A percentile compares a stretch with the other conserved stretches of the same genome.
Evolutionary conservation across 2,797 vertebrate genomes (phyloP).

Genomic region (Paramormyrops hopkinsi): DNA sequence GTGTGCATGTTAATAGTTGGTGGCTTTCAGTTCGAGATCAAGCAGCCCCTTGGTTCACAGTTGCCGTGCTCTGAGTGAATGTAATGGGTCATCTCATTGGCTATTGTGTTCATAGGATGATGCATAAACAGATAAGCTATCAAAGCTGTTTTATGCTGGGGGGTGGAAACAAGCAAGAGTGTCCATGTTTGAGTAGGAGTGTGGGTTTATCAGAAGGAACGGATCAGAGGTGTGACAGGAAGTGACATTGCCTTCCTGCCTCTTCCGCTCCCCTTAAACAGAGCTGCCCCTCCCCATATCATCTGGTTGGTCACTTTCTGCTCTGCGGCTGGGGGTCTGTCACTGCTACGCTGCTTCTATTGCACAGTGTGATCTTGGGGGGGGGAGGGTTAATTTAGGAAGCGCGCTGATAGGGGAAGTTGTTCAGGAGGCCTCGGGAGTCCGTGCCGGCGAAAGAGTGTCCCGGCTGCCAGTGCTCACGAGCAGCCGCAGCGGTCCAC

Average conservation of each 20-base stretch:
- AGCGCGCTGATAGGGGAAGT: constrained; percentile 58
- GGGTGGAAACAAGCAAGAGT: constrained; percentile 30
- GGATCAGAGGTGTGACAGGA: constrained; percentile 33
- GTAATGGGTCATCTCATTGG: constrained; percentile 46
- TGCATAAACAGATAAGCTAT: constrained; percentile 25
- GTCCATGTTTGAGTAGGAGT: background rate
- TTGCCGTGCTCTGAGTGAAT: constrained; percentile 26
- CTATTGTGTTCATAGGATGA: constrained; percentile 51
- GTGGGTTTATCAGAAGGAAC: constrained; percentile 39
- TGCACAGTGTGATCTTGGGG: constrained; percentile 63
- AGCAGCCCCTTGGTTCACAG: constrained; percentile 4
- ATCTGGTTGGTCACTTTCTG: constrained; percentile 16
- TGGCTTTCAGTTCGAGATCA: background rate
- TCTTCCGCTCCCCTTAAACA: constrained; percentile 48
- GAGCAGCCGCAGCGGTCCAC: constrained; percentile 96
- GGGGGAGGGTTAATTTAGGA: constrained; percentile 39
- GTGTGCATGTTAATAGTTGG: background rate
- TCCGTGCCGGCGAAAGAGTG: constrained; percentile 25
- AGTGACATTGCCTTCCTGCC: constrained; percentile 43
- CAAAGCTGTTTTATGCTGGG: constrained; percentile 36
- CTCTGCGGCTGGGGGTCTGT: constrained; percentile 22
- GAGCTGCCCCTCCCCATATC: constrained; percentile 34
- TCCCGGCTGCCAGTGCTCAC: constrained; percentile 55
- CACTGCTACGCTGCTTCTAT: constrained; percentile 64
- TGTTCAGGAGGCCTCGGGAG: constrained; percentile 49